Base-by-base conservation (phyloP, 1,140 invertebrate species). In the Acromyrmex echinatior region DNA sequence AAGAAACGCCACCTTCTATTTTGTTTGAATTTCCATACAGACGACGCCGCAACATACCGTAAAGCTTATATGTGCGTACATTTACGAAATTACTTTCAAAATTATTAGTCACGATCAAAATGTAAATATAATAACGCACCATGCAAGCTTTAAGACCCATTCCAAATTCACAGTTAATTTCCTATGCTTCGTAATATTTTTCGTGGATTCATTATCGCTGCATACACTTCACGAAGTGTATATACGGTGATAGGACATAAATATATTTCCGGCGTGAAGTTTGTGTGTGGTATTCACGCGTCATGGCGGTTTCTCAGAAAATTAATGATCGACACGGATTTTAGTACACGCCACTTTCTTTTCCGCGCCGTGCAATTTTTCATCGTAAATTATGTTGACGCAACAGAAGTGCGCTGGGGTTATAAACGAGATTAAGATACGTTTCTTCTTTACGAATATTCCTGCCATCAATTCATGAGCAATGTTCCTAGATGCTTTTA, bases 271-370 rank as follows among this genome's bases (percentile, higher is more conserved):
- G 18, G 56, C 60, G 49, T 73, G 53, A 82, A 82, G 68, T 74
- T 62, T 60, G 35, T 60, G 39, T 49, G 21, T 45, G 35, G 80
- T 74, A 82, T 82, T 82, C 80, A 31, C 53, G 80, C 70, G 53
- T 84, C 70, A 76, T 62, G 70, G 80, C 28, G 58, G 80, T 51
- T 84, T 63, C 70, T 84, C 70, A 84, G 80, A 76, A 84, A 84
- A 84, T 84, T 84, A 84, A 84, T 84, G 70, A 84, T 84, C 80
- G 70, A 62, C 56, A 63, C 45, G 56, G 80, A 84, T 84, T 84
- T 76, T 76, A 74, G 80, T 76, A 35, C 21, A 84, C 70, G 28
- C 25, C 28, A 45, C 39, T 84, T 49, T 62, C 68, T 74, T 84
- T 76, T 49, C 56, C 45, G 18, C 9, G 56, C 39, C n/a, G 4